A percentile compares a stretch with the other conserved stretches of the same genome.
phyloP scores from a whole-genome alignment of 2,797 vertebrate genomes.

The Siniperca undulata region DNA sequence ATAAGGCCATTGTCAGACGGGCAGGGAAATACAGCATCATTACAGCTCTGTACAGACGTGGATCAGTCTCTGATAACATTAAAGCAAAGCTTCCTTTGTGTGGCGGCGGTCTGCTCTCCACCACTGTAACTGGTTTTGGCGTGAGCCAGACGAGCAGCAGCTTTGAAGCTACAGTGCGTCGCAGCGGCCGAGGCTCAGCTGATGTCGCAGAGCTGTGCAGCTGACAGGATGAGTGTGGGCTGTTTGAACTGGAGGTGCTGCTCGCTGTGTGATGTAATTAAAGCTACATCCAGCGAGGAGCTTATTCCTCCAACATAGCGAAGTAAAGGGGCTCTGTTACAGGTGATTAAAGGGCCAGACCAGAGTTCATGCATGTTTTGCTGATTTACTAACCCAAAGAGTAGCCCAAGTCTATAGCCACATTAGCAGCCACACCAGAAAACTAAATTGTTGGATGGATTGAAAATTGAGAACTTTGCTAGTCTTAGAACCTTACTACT shows the following conservation, averaged over 20 bases:
- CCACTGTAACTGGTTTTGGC: constrained; percentile 90
- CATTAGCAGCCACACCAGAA: background rate
- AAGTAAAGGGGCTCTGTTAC: background rate
- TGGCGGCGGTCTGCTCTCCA: constrained; percentile 86
- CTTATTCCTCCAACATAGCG: background rate
- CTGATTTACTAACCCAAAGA: background rate
- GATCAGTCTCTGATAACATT: constrained; percentile 90
- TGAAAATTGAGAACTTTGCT: background rate
- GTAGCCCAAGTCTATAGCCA: too few species aligned
- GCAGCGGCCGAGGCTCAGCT: constrained; percentile 40
- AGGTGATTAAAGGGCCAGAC: background rate
- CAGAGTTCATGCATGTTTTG: background rate
- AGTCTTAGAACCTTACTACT: background rate
- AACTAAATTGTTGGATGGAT: background rate
- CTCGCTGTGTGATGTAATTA: constrained; percentile 52
- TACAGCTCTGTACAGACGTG: constrained; percentile 62
- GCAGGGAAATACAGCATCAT: constrained; percentile 66
- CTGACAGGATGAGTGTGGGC: constrained; percentile 40
- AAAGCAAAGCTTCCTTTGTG: constrained; percentile 89
- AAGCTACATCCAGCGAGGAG: constrained; percentile 2
- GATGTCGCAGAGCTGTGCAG: constrained; percentile 37
- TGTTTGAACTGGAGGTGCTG: constrained; percentile 46
- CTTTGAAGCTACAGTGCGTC: constrained; percentile 87
- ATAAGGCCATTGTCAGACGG: constrained; percentile 64
- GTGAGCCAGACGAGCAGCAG: constrained; percentile 87